Percentiles rank a stretch among this genome's conserved stretches.
Conservation (phyloP, 2,888 invertebrate species). For the Myopa tessellatipennis region DNA sequence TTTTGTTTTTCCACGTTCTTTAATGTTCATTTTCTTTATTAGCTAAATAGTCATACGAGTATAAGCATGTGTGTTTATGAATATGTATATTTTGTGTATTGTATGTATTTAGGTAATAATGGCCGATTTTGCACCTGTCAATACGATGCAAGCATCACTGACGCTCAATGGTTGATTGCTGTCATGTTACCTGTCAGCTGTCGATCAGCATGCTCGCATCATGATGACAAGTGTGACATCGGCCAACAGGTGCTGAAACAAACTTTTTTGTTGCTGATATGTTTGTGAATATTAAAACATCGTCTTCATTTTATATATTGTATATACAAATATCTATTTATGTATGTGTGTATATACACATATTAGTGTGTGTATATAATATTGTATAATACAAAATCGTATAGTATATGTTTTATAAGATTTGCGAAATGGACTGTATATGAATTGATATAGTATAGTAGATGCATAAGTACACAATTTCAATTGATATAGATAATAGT, state of each 20-base stretch:
- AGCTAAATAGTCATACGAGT: not conserved
- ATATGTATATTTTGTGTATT: not conserved
- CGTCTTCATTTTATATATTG: too few species aligned
- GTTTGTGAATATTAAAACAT: too few species aligned
- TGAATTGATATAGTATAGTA: slow-evolving; percentile 19
- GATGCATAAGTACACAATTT: not conserved
- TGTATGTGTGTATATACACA: slow-evolving; percentile 16
- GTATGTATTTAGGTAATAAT: too few species aligned
- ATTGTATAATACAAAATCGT: slow-evolving; percentile 27
- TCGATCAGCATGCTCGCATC: too few species aligned
- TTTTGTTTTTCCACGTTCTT: slow-evolving; percentile 45
- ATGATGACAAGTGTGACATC: too few species aligned
- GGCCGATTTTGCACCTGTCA: too few species aligned
- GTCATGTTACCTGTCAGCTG: too few species aligned
- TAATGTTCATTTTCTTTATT: slow-evolving; percentile 15
- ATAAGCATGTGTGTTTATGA: slow-evolving; percentile 2
- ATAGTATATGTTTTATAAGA: not conserved
- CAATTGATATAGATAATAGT: slow-evolving; percentile 21
- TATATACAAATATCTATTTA: slow-evolving; percentile 3
- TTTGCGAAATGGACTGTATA: not conserved
- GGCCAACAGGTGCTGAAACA: too few species aligned
- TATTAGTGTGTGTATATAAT: slow-evolving; percentile 35
- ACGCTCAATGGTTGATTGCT: too few species aligned
- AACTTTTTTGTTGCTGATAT: too few species aligned
- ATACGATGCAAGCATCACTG: too few species aligned